A percentile compares a stretch with the other conserved stretches of the same genome.
phyloP scores from a whole-genome alignment of 2,797 vertebrate species.

The Ficedula albicollis region DNA sequence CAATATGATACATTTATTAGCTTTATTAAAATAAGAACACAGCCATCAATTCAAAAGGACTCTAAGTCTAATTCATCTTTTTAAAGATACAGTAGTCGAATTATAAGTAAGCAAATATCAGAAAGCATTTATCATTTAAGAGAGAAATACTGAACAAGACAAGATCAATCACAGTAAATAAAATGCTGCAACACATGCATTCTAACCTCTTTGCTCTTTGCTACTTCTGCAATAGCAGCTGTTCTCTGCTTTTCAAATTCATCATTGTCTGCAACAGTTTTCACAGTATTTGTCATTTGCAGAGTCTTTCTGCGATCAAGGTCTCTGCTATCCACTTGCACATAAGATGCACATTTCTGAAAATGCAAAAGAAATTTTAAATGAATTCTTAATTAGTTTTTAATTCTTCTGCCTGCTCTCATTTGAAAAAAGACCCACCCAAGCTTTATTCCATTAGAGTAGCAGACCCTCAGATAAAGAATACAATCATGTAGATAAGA shows the following conservation, averaged over 20 bases:
- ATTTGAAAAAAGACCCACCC: background rate
- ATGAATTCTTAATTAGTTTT: background rate
- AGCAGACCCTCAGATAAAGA: background rate
- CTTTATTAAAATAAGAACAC: background rate
- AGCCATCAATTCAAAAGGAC: background rate
- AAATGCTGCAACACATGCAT: background rate
- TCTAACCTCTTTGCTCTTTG: constrained; percentile 95
- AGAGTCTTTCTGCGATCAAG: constrained; percentile 95
- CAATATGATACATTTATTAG: background rate
- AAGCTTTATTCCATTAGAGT: background rate
- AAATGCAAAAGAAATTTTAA: background rate
- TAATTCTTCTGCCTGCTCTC: background rate
- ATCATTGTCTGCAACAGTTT: constrained; percentile 87
- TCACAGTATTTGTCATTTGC: constrained; percentile 80
- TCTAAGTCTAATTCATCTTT: background rate
- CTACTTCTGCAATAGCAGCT: constrained; percentile 95
- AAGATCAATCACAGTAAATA: background rate
- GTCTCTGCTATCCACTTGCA: constrained; percentile 87
- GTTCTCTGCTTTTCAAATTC: constrained; percentile 98
- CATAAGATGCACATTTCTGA: constrained; percentile 86
- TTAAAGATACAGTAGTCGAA: background rate
- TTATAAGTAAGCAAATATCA: background rate
- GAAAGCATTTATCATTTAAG: background rate
- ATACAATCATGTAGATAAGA: background rate
- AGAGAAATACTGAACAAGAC: background rate